Percentiles rank a stretch among this genome's conserved stretches.
Conservation (phyloP, 2,888 invertebrate species). For the Stegophylla sp. region DNA sequence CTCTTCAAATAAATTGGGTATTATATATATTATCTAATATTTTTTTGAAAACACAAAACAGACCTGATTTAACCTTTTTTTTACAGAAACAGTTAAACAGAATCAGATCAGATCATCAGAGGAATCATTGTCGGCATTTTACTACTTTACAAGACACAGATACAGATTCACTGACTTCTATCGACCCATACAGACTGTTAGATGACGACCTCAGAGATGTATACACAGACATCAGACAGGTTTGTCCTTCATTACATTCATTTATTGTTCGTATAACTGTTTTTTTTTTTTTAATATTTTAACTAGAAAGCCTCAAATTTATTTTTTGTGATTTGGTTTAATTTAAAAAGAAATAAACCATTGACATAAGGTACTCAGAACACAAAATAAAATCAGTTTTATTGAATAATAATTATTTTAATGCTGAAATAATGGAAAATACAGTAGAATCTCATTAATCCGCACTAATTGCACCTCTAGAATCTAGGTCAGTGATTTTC, state of each 20-base stretch:
- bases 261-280: neutral
- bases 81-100: conserved; percentile 48
- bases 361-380: no score
- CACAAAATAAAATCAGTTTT: no score
- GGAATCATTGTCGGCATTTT: conserved; percentile 54
- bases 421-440: no score
- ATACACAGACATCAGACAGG: conserved; percentile 85
- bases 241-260: conserved; percentile 66
- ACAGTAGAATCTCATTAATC: no score
- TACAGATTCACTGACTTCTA: conserved; percentile 62
- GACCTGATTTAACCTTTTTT: neutral
- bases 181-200: conserved; percentile 85
- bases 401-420: no score
- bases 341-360: no score
- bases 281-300: no score
- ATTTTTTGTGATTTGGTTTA: no score
- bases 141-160: conserved; percentile 53
- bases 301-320: no score
- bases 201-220: conserved; percentile 87
- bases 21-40: conserved; percentile 21
- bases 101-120: conserved; percentile 55
- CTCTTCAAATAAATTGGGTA: conserved; percentile 7
- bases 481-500: no score
- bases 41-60: conserved; percentile 12
- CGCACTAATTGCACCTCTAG: no score